A percentile compares a stretch with the other conserved stretches of the same genome.
Evolutionary conservation across 2,888 invertebrate species (phyloP).

Genomic region (Pinctada fucata): DNA sequence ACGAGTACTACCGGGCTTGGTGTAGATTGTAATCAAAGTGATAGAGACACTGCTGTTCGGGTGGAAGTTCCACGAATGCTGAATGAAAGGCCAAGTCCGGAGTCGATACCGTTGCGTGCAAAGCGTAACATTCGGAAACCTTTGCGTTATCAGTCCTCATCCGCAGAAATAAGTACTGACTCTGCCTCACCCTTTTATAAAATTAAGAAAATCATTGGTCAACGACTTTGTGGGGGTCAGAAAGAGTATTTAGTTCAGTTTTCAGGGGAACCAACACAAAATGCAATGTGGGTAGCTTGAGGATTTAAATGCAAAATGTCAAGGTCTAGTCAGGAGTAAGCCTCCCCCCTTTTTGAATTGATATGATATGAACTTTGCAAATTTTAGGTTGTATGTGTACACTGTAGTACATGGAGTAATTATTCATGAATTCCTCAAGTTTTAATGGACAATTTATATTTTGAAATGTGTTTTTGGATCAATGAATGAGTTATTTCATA

Average conservation of each 20-base stretch:
- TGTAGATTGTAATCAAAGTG: background rate
- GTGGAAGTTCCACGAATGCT: background rate
- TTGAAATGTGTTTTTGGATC: background rate
- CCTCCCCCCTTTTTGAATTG: background rate
- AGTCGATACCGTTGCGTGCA: background rate
- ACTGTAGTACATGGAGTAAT: background rate
- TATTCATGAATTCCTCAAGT: too few relatives aligned
- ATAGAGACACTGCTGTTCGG: background rate
- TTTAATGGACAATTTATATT: background rate
- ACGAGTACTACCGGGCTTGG: background rate
- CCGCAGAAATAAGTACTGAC: background rate
- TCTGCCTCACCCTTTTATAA: background rate
- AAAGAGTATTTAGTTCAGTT: background rate
- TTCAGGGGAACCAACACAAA: constrained; percentile 5
- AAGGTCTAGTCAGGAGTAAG: background rate
- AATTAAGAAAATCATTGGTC: background rate
- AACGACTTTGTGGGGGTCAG: background rate
- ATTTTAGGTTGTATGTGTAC: background rate
- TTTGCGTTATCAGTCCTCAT: background rate
- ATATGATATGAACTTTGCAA: background rate
- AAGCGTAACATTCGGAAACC: background rate
- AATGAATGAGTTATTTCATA: background rate
- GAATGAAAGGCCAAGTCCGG: too few relatives aligned
- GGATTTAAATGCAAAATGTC: constrained; percentile 10
- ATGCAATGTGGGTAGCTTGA: constrained; percentile 17